Evolutionary conservation across 2,797 vertebrate species (phyloP).

Genomic region (Allobates femoralis): DNA sequence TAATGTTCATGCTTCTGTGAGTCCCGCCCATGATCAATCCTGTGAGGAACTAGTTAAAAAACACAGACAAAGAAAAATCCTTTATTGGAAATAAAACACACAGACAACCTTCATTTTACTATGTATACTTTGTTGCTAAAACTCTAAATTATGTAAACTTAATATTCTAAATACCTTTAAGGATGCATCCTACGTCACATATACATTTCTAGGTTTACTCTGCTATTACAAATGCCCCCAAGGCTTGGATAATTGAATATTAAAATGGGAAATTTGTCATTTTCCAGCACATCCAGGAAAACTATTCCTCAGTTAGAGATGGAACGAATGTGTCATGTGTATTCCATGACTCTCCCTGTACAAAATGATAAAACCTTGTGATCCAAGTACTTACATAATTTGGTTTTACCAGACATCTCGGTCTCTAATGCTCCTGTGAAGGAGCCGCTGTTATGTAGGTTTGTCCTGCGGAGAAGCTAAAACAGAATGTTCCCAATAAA

Average conservation of each 20-base stretch:
- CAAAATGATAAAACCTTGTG: neutral
- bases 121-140: no score
- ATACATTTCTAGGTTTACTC: neutral
- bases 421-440: neutral
- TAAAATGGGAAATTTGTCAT: neutral
- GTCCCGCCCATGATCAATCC: no score
- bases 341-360: conserved; percentile 16
- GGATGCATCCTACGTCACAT: neutral
- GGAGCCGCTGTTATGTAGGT: neutral
- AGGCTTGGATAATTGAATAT: neutral
- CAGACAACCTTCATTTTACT: no score
- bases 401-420: neutral
- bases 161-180: neutral
- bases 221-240: neutral
- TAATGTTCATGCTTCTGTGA: no score
- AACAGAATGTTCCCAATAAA: conserved; percentile 60
- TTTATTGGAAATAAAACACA: no score
- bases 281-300: neutral
- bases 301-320: neutral
- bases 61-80: no score
- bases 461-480: conserved; percentile 35
- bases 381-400: conserved; percentile 11
- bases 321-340: neutral
- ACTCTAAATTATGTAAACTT: neutral
- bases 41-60: no score